Conservation (phyloP, 2,888 invertebrate species). For the Macaria notata region DNA sequence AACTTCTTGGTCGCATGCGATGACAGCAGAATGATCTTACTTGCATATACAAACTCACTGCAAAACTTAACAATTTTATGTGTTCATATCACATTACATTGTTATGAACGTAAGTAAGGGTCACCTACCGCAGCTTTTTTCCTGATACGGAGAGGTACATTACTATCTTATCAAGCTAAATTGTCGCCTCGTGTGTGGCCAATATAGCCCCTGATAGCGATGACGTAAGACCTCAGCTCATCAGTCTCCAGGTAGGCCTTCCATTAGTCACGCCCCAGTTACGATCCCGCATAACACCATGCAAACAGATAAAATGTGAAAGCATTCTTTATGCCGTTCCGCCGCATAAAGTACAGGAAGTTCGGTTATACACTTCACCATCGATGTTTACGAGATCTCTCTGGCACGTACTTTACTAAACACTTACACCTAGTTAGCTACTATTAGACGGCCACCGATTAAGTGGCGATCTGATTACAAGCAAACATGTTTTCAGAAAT, state of each 20-base stretch:
- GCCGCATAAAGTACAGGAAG: conserved; percentile 57
- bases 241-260: conserved; percentile 33
- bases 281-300: conserved; percentile 40
- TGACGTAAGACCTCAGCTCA: conserved; percentile 23
- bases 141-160: too few species aligned
- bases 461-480: conserved; percentile 62
- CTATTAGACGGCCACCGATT: conserved; percentile 66
- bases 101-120: too few species aligned
- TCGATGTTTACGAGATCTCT: conserved; percentile 60
- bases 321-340: conserved; percentile 53
- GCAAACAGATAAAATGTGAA: conserved; percentile 49
- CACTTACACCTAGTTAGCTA: conserved; percentile 29
- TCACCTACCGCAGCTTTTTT: too few species aligned
- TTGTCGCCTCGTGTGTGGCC: conserved; percentile 20
- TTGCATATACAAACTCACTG: too few species aligned
- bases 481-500: conserved; percentile 55
- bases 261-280: conserved; percentile 54
- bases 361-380: conserved; percentile 44
- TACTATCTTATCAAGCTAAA: conserved; percentile 7
- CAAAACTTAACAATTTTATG: too few species aligned
- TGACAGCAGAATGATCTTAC: too few species aligned
- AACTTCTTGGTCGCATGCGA: not conserved
- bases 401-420: conserved; percentile 47
- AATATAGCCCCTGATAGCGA: conserved; percentile 19
- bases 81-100: too few species aligned